phyloP scores from a whole-genome alignment of 2,888 invertebrate genomes.

The Lycia hirtaria region DNA sequence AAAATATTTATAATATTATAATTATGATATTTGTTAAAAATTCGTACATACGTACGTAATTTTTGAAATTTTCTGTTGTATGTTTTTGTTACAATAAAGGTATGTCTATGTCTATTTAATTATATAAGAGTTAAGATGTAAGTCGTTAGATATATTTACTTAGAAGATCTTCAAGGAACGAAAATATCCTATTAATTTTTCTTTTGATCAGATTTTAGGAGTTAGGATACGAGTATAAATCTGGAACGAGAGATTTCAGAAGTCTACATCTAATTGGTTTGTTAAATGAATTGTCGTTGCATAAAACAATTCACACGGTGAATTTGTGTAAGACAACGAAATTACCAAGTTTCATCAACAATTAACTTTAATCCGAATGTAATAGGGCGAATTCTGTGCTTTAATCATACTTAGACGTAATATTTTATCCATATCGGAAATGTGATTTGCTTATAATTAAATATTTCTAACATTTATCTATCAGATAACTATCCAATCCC shows the following conservation, averaged over 20 bases:
- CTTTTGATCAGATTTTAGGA: too few species aligned
- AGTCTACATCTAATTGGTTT: neutral
- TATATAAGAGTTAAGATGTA: too few species aligned
- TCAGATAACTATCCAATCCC: neutral
- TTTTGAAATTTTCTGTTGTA: too few species aligned
- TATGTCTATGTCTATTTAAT: too few species aligned
- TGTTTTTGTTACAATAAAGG: too few species aligned
- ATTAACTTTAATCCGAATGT: too few species aligned
- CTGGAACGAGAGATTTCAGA: too few species aligned
- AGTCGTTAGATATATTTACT: too few species aligned
- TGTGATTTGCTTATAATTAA: neutral
- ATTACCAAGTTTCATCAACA: constrained; percentile 21
- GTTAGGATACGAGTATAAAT: too few species aligned
- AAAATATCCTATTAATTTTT: too few species aligned
- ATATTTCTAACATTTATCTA: neutral
- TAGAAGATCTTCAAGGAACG: too few species aligned
- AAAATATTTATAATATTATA: constrained; percentile 45
- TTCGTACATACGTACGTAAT: neutral
- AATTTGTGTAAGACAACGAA: neutral
- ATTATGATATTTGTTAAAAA: neutral
- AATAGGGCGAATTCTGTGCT: too few species aligned
- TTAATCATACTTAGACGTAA: neutral
- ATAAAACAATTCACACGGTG: neutral
- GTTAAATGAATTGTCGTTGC: neutral
- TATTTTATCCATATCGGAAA: constrained; percentile 5